Evolutionary conservation across 2,113 vertebrate species (phyloP).

Genomic region (Anarrhichthys ocellatus): DNA sequence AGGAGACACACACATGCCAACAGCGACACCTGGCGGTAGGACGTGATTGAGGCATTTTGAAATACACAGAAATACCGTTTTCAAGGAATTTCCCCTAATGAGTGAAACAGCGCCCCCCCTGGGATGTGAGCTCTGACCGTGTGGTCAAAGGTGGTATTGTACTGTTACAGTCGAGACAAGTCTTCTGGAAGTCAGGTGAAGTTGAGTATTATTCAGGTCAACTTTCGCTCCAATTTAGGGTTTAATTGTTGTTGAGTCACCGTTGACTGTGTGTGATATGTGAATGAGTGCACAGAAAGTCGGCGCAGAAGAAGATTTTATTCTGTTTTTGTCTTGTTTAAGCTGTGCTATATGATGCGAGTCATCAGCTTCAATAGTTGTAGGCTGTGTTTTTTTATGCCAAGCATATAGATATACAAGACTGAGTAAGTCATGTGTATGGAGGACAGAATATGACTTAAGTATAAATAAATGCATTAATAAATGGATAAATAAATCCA

Average conservation of each 20-base stretch:
- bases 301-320: too few relatives aligned
- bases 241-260: neutral
- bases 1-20: neutral
- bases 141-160: conserved; percentile 3
- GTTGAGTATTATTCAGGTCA: neutral
- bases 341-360: neutral
- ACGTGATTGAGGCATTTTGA: neutral
- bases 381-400: neutral
- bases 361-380: neutral
- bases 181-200: neutral
- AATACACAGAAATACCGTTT: neutral
- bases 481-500: too few relatives aligned
- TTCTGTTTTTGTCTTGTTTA: neutral
- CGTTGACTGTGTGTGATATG: neutral
- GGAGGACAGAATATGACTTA: too few relatives aligned
- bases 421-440: neutral
- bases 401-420: neutral
- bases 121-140: accelerated
- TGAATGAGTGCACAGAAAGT: neutral
- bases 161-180: neutral
- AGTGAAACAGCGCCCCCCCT: conserved; percentile 8
- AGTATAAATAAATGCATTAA: too few relatives aligned
- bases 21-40: conserved; percentile 47
- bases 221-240: neutral
- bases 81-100: neutral